Percentiles rank a stretch among this genome's conserved stretches.
These are phyloP conservation scores for Apocrypta bakeri DNA, from an alignment of 1,140 invertebrate species.

Conservation along the genomic window DNA sequence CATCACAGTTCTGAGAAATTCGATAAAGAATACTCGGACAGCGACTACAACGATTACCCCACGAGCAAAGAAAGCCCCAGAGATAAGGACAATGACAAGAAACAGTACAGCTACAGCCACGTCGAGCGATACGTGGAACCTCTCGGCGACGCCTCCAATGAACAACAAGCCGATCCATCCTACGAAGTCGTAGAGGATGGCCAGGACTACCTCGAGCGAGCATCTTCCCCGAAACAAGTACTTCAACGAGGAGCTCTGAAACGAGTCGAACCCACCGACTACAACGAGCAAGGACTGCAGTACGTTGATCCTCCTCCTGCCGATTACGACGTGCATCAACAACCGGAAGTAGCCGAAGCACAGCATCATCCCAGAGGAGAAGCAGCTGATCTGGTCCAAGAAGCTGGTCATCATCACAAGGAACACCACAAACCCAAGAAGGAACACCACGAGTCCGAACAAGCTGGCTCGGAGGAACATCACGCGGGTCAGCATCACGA, in stretches of 20 bases:
- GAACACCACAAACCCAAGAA: conserved; percentile 24
- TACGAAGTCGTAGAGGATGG: conserved; percentile 16
- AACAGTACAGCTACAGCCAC: conserved; percentile 29
- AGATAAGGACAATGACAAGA: neutral
- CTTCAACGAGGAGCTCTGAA: neutral
- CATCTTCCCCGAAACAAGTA: neutral
- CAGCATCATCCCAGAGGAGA: neutral
- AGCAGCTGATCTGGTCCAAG: neutral
- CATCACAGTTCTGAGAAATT: neutral
- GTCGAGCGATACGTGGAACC: conserved; percentile 26
- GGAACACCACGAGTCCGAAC: conserved; percentile 53
- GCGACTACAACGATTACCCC: neutral
- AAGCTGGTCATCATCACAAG: conserved; percentile 28
- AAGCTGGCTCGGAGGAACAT: conserved; percentile 63
- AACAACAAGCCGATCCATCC: neutral
- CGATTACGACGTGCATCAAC: conserved; percentile 41
- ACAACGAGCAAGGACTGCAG: neutral
- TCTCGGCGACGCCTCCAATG: neutral
- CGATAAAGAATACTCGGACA: neutral
- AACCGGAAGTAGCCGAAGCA: neutral
- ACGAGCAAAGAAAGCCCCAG: neutral
- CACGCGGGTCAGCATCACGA: conserved; percentile 60
- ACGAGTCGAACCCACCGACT: neutral
- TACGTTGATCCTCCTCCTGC: neutral
- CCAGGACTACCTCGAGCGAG: neutral